phyloP scores from a whole-genome alignment of 2,113 vertebrate species.

The Isichthys henryi region DNA sequence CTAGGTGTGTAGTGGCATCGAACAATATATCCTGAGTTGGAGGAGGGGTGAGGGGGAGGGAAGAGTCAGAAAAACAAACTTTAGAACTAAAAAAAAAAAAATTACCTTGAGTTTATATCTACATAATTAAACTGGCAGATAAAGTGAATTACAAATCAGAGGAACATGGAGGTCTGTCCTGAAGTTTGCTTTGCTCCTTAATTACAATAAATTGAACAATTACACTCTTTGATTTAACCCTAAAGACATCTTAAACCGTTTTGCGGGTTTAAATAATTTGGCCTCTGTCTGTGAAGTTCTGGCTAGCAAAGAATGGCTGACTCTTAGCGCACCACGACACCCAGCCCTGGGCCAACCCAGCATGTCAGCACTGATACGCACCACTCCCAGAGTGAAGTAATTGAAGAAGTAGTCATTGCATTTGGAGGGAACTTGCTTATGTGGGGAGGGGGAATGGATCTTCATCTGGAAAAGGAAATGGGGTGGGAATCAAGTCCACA shows the following conservation, averaged over 20 bases:
- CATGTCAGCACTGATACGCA: slow-evolving; percentile 54
- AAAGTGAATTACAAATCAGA: not conserved
- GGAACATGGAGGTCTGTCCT: not conserved
- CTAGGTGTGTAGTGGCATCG: slow-evolving; percentile 90
- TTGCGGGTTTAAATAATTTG: not conserved
- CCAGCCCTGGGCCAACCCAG: not conserved
- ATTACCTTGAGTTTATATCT: not conserved
- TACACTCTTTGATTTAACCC: not conserved
- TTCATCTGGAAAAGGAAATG: slow-evolving; percentile 78
- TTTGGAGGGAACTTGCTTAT: slow-evolving; percentile 97
- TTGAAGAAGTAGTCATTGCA: slow-evolving; percentile 99
- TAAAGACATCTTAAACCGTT: not conserved
- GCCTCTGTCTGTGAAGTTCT: not conserved
- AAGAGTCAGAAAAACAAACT: not conserved
- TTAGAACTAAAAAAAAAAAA: not conserved
- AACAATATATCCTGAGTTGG: slow-evolving; percentile 87
- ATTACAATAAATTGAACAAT: slow-evolving; percentile 9
- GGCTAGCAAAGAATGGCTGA: not conserved
- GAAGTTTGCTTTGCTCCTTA: not conserved
- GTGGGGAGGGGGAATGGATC: slow-evolving; percentile 96
- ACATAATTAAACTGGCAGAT: not conserved
- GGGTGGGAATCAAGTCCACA: not conserved
- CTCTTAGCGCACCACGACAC: not conserved
- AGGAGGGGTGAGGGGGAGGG: not conserved
- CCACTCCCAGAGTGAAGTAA: slow-evolving; percentile 96